Evolutionary conservation across 2,113 vertebrate species (phyloP).

Genomic region (Brachionichthys hirsutus): DNA sequence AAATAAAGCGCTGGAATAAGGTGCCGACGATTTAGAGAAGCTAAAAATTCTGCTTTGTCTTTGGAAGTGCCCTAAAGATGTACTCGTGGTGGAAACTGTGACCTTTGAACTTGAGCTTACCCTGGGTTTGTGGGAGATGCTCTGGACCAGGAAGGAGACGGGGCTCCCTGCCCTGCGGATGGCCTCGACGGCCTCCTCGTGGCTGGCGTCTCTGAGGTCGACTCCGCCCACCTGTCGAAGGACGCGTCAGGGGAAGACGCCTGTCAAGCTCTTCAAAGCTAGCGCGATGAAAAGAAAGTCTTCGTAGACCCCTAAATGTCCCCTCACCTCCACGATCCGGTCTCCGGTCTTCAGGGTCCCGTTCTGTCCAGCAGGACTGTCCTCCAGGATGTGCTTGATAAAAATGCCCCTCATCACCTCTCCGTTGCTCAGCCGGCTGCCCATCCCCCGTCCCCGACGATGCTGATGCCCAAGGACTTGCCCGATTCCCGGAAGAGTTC

Average conservation of each 20-base stretch:
- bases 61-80: slow-evolving; percentile 44
- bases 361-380: slow-evolving; percentile 93
- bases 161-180: slow-evolving; percentile 95
- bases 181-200: slow-evolving; percentile 97
- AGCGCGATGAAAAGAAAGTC: too few species aligned
- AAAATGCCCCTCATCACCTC: slow-evolving; percentile 99
- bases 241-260: neutral
- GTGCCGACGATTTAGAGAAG: neutral
- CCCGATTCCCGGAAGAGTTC: slow-evolving; percentile 90
- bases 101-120: slow-evolving; percentile 78
- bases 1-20: neutral
- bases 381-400: slow-evolving; percentile 95
- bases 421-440: slow-evolving; percentile 92
- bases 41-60: neutral
- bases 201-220: slow-evolving; percentile 95
- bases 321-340: slow-evolving; percentile 90
- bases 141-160: slow-evolving; percentile 95
- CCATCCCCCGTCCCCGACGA: slow-evolving; percentile 96
- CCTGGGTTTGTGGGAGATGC: slow-evolving; percentile 88
- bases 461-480: slow-evolving; percentile 97
- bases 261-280: neutral
- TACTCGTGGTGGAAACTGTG: slow-evolving; percentile 16
- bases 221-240: slow-evolving; percentile 92
- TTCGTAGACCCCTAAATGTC: neutral
- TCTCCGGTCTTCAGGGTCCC: slow-evolving; percentile 94